A percentile compares a stretch with the other conserved stretches of the same genome.
phyloP scores from a whole-genome alignment of 2,113 vertebrate genomes.

The Pangasianodon hypophthalmus region DNA sequence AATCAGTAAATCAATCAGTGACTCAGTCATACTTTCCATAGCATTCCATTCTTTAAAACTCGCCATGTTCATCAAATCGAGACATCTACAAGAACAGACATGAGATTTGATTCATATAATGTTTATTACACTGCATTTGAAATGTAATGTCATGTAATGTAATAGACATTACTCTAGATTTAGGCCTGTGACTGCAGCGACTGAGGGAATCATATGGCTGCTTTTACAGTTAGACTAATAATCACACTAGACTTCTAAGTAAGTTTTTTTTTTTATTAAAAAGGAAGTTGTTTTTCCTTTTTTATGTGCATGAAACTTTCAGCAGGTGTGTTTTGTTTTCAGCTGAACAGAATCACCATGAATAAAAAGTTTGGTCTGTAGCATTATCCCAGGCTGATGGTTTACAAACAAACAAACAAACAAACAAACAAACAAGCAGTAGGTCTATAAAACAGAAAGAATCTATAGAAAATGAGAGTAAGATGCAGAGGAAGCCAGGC shows the following conservation, averaged over 20 bases:
- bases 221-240: background rate
- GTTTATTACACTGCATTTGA: background rate
- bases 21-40: too few relatives aligned
- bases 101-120: background rate
- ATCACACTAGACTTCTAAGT: background rate
- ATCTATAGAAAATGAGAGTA: background rate
- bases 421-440: background rate
- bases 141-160: background rate
- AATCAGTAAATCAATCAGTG: background rate
- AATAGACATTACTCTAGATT: background rate
- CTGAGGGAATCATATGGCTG: background rate
- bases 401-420: background rate
- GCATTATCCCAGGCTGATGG: background rate
- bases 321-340: constrained; percentile 1
- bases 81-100: background rate
- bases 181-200: background rate
- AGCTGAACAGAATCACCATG: background rate
- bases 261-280: background rate
- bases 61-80: too few relatives aligned
- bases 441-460: background rate
- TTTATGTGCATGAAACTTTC: background rate
- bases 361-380: background rate
- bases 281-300: background rate
- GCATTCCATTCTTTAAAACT: background rate
- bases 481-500: background rate